phyloP scores from a whole-genome alignment of 37 sponge, comb jelly and placozoan genomes.

The Halisarca cf. caerulea region DNA sequence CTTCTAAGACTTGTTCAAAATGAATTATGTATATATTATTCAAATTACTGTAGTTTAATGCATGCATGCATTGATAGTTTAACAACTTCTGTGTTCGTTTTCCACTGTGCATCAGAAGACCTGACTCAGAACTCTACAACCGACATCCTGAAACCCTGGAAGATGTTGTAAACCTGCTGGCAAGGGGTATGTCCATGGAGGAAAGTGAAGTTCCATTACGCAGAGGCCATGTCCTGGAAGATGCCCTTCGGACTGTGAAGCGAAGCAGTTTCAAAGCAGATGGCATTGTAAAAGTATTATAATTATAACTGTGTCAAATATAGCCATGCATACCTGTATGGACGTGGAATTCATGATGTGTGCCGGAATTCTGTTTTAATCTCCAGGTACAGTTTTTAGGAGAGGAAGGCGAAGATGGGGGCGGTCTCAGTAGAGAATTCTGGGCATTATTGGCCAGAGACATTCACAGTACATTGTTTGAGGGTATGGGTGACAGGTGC shows the following conservation, averaged over 20 bases:
- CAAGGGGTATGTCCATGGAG: background rate
- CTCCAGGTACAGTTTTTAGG: background rate
- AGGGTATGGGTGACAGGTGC: background rate
- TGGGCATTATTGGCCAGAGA: background rate
- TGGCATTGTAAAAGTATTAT: background rate
- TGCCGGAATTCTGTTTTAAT: too few species aligned
- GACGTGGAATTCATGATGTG: too few species aligned
- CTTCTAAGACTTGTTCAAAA: too few species aligned
- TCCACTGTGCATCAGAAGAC: too few species aligned
- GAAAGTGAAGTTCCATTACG: background rate
- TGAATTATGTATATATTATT: too few species aligned
- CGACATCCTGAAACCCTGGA: background rate
- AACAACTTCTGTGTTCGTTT: too few species aligned
- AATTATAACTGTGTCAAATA: background rate
- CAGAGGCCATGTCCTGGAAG: constrained; percentile 21
- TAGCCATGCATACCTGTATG: background rate
- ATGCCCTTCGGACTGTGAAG: constrained; percentile 24
- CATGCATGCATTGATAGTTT: too few species aligned
- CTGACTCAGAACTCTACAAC: too few species aligned
- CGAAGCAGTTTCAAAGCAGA: background rate
- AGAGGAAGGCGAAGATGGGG: background rate
- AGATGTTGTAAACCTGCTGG: background rate
- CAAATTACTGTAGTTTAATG: too few species aligned
- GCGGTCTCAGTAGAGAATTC: background rate
- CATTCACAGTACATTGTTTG: background rate